A percentile compares a stretch with the other conserved stretches of the same genome.
Evolutionary conservation across 2,888 invertebrate species (phyloP).

Genomic region (Pammene aurita): DNA sequence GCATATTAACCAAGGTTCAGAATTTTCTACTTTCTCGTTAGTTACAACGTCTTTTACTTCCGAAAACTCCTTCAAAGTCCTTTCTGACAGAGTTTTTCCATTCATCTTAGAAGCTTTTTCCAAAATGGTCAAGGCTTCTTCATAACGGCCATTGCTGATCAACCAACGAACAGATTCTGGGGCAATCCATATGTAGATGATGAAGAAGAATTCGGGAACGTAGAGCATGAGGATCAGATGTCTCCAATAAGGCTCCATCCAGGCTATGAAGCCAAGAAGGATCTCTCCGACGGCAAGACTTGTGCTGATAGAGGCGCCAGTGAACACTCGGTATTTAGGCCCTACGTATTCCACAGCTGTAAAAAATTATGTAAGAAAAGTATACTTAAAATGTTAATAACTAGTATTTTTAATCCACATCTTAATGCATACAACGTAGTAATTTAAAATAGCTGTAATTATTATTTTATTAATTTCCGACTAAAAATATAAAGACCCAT

Average conservation of each 20-base stretch:
- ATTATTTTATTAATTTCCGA: too few species aligned
- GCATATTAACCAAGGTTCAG: slow-evolving; percentile 15
- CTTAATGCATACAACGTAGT: too few species aligned
- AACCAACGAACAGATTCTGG: slow-evolving; percentile 88
- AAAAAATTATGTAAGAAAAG: too few species aligned
- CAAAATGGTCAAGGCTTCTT: slow-evolving; percentile 22
- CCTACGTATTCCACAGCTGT: slow-evolving; percentile 33
- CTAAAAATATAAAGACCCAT: too few species aligned
- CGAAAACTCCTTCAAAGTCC: slow-evolving; percentile 11
- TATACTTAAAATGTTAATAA: too few species aligned
- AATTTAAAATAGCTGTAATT: too few species aligned
- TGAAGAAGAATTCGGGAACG: slow-evolving; percentile 82
- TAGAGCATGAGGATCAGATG: slow-evolving; percentile 82
- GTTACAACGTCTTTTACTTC: background rate
- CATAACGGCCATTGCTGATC: slow-evolving; percentile 68
- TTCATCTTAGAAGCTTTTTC: slow-evolving; percentile 18
- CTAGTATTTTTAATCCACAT: too few species aligned
- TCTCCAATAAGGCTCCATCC: slow-evolving; percentile 85
- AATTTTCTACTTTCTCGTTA: background rate
- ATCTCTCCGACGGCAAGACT: slow-evolving; percentile 12
- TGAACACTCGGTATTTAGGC: slow-evolving; percentile 25
- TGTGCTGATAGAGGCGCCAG: slow-evolving; percentile 15
- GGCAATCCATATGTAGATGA: slow-evolving; percentile 84
- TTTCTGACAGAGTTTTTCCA: slow-evolving; percentile 11
- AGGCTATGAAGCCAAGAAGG: slow-evolving; percentile 79